Conservation (phyloP, 2,888 invertebrate genomes). For the Selenia dentaria region DNA sequence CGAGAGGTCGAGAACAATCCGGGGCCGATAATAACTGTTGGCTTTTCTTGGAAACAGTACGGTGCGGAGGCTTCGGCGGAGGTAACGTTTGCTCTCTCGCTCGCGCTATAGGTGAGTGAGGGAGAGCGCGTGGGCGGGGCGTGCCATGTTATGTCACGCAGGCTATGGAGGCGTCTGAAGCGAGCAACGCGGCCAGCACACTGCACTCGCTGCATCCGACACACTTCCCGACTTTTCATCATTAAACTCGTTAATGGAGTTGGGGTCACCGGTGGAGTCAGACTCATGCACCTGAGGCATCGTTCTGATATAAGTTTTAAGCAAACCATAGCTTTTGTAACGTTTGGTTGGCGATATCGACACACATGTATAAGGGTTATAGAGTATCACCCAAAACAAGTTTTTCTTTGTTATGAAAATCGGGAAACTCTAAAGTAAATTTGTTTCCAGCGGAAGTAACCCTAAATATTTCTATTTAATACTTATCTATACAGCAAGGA, state of each 20-base stretch:
- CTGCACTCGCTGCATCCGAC: conserved; percentile 60
- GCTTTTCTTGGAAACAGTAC: conserved; percentile 78
- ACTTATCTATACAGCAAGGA: no score
- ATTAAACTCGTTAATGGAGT: conserved; percentile 54
- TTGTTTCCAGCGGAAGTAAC: no score
- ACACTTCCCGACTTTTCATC: conserved; percentile 71
- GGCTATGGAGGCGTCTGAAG: conserved; percentile 62
- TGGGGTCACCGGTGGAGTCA: conserved; percentile 51
- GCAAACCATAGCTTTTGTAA: no score
- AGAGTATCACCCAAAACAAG: no score
- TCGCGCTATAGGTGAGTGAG: conserved; percentile 59
- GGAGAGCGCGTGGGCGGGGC: conserved; percentile 77
- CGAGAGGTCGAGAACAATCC: conserved; percentile 76
- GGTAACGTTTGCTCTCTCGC: conserved; percentile 60
- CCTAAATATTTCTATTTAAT: no score
- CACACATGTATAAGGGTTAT: no score
- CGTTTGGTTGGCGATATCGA: no score
- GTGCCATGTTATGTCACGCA: conserved; percentile 69
- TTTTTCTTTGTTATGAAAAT: no score
- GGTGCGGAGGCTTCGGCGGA: conserved; percentile 75
- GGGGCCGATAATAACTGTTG: conserved; percentile 79
- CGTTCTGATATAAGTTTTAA: no score
- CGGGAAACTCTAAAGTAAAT: no score
- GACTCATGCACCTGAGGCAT: background rate
- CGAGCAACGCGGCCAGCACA: conserved; percentile 47